phyloP scores from a whole-genome alignment of 2,888 invertebrate species.

The Cotesia congregata region DNA sequence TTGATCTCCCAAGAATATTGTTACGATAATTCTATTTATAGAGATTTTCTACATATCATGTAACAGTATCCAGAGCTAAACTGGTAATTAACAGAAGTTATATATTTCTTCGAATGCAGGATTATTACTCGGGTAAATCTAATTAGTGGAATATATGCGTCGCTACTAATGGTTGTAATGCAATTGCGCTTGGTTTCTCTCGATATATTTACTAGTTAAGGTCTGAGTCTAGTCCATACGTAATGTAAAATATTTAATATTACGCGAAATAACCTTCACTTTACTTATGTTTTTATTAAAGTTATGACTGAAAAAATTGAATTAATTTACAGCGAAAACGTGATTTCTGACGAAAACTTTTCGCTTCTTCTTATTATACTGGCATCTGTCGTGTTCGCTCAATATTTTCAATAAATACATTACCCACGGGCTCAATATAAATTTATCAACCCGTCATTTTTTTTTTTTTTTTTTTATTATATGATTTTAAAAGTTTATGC shows the following conservation, averaged over 20 bases:
- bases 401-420: not conserved
- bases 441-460: not conserved
- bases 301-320: not conserved
- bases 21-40: no score
- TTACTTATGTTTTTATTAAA: not conserved
- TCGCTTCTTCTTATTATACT: not conserved
- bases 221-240: no score
- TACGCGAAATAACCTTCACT: no score
- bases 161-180: not conserved
- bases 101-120: not conserved
- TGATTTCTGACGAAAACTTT: not conserved
- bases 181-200: not conserved
- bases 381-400: not conserved
- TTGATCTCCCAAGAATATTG: no score
- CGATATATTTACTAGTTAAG: not conserved
- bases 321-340: not conserved
- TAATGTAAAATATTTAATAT: no score
- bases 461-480: conserved; percentile 5
- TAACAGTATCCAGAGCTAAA: no score
- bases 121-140: not conserved
- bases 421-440: not conserved
- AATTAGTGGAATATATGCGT: not conserved
- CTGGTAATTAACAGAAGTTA: not conserved
- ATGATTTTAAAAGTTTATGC: not conserved
- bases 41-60: no score